These are phyloP conservation scores for Gortyna flavago DNA, from an alignment of 2,888 invertebrate species.

Conservation along the genomic window DNA sequence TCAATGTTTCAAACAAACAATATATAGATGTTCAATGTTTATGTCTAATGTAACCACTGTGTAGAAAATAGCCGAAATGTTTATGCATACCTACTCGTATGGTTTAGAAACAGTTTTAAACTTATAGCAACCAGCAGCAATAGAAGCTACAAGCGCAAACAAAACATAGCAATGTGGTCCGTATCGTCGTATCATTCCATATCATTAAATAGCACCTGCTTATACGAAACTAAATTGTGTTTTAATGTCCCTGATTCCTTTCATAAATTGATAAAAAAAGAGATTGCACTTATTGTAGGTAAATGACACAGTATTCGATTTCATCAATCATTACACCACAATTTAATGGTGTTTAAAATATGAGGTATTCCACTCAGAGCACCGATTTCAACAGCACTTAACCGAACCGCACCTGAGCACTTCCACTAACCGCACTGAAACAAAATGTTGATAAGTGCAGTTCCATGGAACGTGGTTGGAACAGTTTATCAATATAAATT, in stretches of 20 bases:
- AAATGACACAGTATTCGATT: neutral
- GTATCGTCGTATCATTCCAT: constrained; percentile 63
- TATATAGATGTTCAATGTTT: constrained; percentile 56
- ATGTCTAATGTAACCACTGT: constrained; percentile 41
- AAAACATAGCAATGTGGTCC: constrained; percentile 47
- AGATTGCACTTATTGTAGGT: neutral
- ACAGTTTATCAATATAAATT: neutral
- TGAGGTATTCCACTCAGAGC: neutral
- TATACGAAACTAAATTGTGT: constrained; percentile 42
- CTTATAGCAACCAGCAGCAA: constrained; percentile 27
- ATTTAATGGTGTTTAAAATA: too few species aligned
- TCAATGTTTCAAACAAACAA: constrained; percentile 62
- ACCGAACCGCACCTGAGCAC: neutral
- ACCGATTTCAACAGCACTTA: neutral
- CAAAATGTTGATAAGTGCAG: neutral
- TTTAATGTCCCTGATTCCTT: constrained; percentile 35
- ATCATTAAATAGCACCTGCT: constrained; percentile 61
- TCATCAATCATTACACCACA: neutral
- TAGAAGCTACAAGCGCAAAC: constrained; percentile 31
- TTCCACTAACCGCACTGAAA: neutral
- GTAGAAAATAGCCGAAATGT: constrained; percentile 59
- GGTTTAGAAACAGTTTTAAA: constrained; percentile 35
- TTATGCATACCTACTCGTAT: constrained; percentile 34
- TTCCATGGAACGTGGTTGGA: neutral
- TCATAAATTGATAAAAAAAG: neutral